These are phyloP conservation scores for Galaxias olidus DNA, from an alignment of 2,797 vertebrate genomes.

Conservation along the genomic window DNA sequence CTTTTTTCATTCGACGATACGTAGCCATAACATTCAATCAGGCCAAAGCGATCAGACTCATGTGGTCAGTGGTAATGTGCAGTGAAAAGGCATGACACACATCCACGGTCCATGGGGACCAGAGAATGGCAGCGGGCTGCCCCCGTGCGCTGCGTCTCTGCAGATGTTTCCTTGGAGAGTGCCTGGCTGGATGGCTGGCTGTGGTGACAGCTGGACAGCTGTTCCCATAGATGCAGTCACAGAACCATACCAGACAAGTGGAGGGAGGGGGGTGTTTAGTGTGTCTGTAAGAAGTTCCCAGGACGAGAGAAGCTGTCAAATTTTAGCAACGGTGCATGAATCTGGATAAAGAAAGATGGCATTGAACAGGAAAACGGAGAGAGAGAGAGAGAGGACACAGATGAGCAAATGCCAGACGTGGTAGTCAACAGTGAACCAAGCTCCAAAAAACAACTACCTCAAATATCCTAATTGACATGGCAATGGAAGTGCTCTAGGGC, in stretches of 20 bases:
- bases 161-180: constrained; percentile 77
- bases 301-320: constrained; percentile 74
- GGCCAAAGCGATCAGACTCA: constrained; percentile 57
- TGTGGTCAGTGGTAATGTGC: constrained; percentile 65
- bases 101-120: constrained; percentile 65
- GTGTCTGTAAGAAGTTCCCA: constrained; percentile 73
- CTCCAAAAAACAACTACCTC: constrained; percentile 12
- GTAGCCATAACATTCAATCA: constrained; percentile 57
- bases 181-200: constrained; percentile 75
- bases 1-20: constrained; percentile 50
- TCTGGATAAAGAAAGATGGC: constrained; percentile 61
- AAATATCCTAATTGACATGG: constrained; percentile 25
- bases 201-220: constrained; percentile 83
- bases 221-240: constrained; percentile 75
- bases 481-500: constrained; percentile 31
- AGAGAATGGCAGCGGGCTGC: constrained; percentile 58
- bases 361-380: constrained; percentile 50
- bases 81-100: constrained; percentile 68
- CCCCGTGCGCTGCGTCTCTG: constrained; percentile 58
- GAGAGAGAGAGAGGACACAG: constrained; percentile 51
- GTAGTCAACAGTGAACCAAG: constrained; percentile 44
- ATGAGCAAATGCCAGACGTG: constrained; percentile 63
- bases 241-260: constrained; percentile 64
- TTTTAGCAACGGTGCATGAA: constrained; percentile 66
- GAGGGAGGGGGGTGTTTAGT: constrained; percentile 58